Base-by-base conservation (phyloP, 2,113 vertebrate species). In the Bos indicus region DNA sequence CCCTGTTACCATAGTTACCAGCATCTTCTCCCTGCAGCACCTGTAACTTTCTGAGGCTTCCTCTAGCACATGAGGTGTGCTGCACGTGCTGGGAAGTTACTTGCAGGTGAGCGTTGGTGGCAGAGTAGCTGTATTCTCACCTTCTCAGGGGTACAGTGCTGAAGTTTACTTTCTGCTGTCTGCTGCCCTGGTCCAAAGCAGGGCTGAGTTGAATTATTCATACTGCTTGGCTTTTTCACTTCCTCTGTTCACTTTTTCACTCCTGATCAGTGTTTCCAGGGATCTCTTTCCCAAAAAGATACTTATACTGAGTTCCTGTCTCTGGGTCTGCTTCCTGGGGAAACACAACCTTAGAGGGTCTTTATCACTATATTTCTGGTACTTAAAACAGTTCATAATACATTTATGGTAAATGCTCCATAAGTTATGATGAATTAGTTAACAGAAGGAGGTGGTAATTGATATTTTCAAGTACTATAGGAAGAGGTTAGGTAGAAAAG, bases 1-100 rank as follows among this genome's bases (percentile, higher is more conserved):
- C 54, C 51, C 60, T 84, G 93, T 98, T 96, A 21, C 91, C 96
- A 98, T 97, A 74, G 95, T 91, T 83, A 98, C 89, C 48, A 78
- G 46, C 0, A 2, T 30, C 91, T 89, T 92, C 91, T 96, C 14
- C 23, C 25, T 92, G 91, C n/a, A 93, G 82, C 83, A 60, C 78
- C 67, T 71, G 78, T 10, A n/a, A 43, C 14, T 28, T 94, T 92
- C 64, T 33, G 59, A 96, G 56, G 71, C 62, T 89, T 94, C 30
- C 14, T 95, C 78, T 77, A 54, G 62, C 82, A 43, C 4, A 0
- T 3, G 54, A 90, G 52, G 48, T 23, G 30, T 71, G 46, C 62
- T 36, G 48, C 62, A 82, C 48, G 15, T 77, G 36, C 78, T 5
- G 7, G 60, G 64, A 84, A 90, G 85, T 64, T 81, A 87, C 48